Percentiles rank a stretch among this genome's conserved stretches.
Evolutionary conservation across 1,140 invertebrate species (phyloP).

Genomic region (Agrilus planipennis): DNA sequence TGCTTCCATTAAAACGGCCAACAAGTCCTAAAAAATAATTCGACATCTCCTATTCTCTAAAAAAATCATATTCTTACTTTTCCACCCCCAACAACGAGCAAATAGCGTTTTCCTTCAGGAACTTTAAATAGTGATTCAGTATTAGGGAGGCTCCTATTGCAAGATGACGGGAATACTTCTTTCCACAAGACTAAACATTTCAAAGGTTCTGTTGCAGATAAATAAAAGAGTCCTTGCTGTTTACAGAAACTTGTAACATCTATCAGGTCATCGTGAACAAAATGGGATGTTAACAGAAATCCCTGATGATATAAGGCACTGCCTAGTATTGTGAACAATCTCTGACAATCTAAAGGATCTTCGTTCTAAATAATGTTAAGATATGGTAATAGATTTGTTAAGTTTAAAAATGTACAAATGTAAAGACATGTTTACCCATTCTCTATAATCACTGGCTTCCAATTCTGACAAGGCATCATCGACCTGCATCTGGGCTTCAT

Average conservation of each 20-base stretch:
- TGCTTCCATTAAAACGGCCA: conserved; percentile 60
- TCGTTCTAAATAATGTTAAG: conserved; percentile 49
- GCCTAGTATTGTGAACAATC: conserved; percentile 63
- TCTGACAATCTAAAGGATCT: conserved; percentile 62
- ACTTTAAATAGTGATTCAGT: conserved; percentile 29
- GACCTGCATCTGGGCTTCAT: conserved; percentile 62
- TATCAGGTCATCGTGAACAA: conserved; percentile 53
- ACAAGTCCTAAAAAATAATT: conserved; percentile 33
- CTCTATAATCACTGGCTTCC: conserved; percentile 69
- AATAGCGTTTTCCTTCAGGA: conserved; percentile 51
- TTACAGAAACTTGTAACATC: conserved; percentile 58
- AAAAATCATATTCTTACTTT: conserved; percentile 38
- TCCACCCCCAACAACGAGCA: conserved; percentile 59
- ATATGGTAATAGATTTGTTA: not conserved
- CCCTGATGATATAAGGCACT: conserved; percentile 59
- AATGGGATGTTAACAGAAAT: conserved; percentile 59
- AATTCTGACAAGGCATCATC: conserved; percentile 69
- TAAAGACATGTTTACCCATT: conserved; percentile 46
- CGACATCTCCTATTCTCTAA: not conserved
- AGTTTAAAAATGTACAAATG: conserved; percentile 1
- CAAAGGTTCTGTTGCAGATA: conserved; percentile 49
- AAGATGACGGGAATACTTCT: conserved; percentile 49
- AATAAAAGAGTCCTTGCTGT: conserved; percentile 52
- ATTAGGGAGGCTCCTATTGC: conserved; percentile 25
- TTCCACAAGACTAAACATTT: conserved; percentile 65